These are phyloP conservation scores for Trisateles emortualis DNA, from an alignment of 2,888 invertebrate genomes.

Conservation along the genomic window DNA sequence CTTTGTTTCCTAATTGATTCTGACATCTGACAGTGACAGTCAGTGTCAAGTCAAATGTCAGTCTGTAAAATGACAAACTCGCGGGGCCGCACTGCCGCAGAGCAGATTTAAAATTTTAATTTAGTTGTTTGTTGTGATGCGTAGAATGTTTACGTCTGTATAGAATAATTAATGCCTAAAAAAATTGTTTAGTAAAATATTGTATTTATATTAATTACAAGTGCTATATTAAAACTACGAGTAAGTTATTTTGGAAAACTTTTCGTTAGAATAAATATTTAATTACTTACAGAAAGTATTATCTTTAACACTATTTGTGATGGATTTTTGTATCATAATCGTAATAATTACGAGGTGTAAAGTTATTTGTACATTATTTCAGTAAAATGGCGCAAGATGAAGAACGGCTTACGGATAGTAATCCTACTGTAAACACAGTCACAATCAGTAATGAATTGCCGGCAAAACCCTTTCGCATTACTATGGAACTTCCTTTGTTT, in stretches of 20 bases:
- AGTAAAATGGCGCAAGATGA: constrained; percentile 68
- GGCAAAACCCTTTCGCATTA: constrained; percentile 61
- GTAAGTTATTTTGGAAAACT: too few relatives aligned
- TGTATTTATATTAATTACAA: background rate
- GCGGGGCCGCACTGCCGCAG: too few relatives aligned
- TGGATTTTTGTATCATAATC: too few relatives aligned
- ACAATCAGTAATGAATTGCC: constrained; percentile 57
- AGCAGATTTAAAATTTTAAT: background rate
- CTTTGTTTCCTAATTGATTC: too few relatives aligned
- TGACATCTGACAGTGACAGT: too few relatives aligned
- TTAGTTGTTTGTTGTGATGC: constrained; percentile 3
- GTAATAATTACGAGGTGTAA: background rate
- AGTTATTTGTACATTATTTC: constrained; percentile 13
- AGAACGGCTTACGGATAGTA: constrained; percentile 57
- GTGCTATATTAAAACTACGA: background rate
- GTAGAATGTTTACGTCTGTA: background rate
- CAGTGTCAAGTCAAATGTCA: too few relatives aligned
- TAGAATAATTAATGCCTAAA: background rate
- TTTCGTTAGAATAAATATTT: too few relatives aligned
- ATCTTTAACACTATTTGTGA: too few relatives aligned
- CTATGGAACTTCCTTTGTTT: constrained; percentile 79
- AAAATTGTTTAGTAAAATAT: too few relatives aligned
- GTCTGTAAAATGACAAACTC: background rate
- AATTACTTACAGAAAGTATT: too few relatives aligned
- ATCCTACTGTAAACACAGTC: constrained; percentile 53